Evolutionary conservation across 2,797 vertebrate genomes (phyloP).

Genomic region (Rhinichthys osculus): DNA sequence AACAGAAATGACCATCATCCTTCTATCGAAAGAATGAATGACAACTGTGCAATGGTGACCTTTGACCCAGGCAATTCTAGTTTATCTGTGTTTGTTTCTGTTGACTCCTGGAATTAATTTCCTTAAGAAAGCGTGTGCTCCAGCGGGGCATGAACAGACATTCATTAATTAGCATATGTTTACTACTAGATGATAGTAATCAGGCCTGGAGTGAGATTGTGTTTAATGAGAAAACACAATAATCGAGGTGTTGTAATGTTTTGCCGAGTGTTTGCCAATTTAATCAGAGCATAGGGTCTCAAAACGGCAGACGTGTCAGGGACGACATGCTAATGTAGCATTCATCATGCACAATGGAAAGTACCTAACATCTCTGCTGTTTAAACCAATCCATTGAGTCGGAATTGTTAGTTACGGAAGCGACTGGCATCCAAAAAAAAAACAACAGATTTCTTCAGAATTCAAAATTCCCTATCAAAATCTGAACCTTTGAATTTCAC

Average conservation of each 20-base stretch:
- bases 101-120: conserved; percentile 64
- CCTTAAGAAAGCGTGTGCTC: conserved; percentile 70
- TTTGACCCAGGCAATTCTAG: not conserved
- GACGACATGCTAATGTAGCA: not conserved
- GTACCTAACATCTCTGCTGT: conserved; percentile 2
- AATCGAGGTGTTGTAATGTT: conserved; percentile 62
- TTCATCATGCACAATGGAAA: not conserved
- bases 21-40: not conserved
- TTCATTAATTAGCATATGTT: conserved; percentile 75
- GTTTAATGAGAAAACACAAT: conserved; percentile 68
- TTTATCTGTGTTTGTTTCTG: not conserved
- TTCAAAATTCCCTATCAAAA: not conserved
- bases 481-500: not conserved
- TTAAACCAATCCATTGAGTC: not conserved
- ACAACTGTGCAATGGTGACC: not conserved
- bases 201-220: conserved; percentile 62
- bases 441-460: not conserved
- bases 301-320: conserved; percentile 18
- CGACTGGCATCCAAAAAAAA: not conserved
- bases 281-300: conserved; percentile 52
- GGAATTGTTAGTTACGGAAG: not conserved
- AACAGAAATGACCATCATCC: not conserved
- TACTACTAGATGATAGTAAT: conserved; percentile 68
- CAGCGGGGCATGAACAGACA: conserved; percentile 72
- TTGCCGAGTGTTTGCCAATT: conserved; percentile 59